These are phyloP conservation scores for Reticulitermes lucifugus DNA, from an alignment of 2,888 invertebrate genomes.

Conservation along the genomic window DNA sequence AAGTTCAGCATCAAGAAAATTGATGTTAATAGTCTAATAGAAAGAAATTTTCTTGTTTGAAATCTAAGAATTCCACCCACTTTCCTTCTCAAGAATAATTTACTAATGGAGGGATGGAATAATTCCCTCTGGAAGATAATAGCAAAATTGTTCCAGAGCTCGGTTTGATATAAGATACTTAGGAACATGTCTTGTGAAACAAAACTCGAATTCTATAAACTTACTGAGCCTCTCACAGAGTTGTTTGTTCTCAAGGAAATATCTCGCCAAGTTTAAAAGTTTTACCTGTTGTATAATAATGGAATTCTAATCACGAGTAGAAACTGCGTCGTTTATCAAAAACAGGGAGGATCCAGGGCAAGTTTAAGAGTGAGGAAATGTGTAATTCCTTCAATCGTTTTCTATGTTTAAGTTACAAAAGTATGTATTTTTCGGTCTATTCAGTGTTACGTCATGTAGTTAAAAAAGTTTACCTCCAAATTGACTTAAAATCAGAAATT, in stretches of 20 bases:
- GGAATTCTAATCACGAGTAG: too few relatives aligned
- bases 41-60: neutral
- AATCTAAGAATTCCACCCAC: neutral
- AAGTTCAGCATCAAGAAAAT: neutral
- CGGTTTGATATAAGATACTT: neutral
- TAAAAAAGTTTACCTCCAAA: too few relatives aligned
- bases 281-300: neutral
- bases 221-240: neutral
- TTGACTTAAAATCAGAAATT: too few relatives aligned
- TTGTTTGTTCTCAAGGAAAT: neutral
- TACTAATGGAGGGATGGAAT: neutral
- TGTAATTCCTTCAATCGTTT: too few relatives aligned
- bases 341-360: too few relatives aligned
- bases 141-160: conserved; percentile 4
- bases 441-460: too few relatives aligned
- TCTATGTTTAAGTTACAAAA: too few relatives aligned
- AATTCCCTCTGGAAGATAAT: neutral
- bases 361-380: too few relatives aligned
- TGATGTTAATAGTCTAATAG: neutral
- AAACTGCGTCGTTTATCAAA: too few relatives aligned
- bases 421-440: too few relatives aligned
- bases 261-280: neutral
- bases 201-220: neutral
- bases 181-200: neutral
- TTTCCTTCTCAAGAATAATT: neutral